Conservation (phyloP, 2,797 vertebrate species). For the Gambusia yucatana region DNA sequence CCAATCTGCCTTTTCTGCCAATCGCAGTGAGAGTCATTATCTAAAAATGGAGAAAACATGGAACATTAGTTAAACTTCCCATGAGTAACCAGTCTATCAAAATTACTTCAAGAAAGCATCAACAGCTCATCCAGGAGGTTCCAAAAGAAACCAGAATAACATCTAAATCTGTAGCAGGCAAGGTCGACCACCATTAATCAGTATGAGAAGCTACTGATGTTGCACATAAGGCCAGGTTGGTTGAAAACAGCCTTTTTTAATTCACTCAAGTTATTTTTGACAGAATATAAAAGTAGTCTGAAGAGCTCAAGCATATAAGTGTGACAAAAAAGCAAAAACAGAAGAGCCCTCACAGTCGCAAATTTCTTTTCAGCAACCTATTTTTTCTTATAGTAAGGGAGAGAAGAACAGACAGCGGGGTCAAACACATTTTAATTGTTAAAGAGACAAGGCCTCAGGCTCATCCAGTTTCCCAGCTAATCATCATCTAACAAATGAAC, state of each 20-base stretch:
- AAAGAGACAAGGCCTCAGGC: conserved; percentile 25
- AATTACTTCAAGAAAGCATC: neutral
- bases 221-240: no score
- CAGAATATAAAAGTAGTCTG: neutral
- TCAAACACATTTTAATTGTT: conserved; percentile 22
- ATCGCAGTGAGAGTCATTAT: neutral
- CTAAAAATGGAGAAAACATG: neutral
- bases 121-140: neutral
- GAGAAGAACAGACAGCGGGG: neutral
- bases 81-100: no score
- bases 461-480: conserved; percentile 39
- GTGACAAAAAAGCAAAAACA: neutral
- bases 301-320: neutral
- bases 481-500: conserved; percentile 43
- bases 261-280: neutral
- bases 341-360: neutral
- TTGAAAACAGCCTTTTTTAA: neutral
- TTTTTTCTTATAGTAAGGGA: neutral
- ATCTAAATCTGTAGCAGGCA: neutral
- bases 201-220: no score
- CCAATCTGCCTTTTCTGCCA: neutral
- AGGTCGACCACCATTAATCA: no score
- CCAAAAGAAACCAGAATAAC: neutral
- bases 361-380: neutral
- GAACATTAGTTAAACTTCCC: no score